These are phyloP conservation scores for Hemicentrotus pulcherrimus DNA, from an alignment of 35 echinoderm and acorn worm species.

Conservation along the genomic window DNA sequence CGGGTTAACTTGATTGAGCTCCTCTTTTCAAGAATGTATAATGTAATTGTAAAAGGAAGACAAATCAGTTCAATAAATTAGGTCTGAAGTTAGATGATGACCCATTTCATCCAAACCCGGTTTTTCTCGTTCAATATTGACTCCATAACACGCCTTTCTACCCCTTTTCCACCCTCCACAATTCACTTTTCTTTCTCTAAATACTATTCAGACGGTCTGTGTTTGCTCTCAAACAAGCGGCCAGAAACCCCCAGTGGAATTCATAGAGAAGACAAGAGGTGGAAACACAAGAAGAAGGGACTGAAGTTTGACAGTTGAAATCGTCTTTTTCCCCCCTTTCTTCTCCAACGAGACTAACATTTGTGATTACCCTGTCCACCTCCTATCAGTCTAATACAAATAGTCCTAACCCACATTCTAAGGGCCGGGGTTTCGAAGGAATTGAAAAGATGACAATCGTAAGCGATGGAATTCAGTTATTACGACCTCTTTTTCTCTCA, in stretches of 20 bases:
- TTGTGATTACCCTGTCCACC: background rate
- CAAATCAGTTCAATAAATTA: background rate
- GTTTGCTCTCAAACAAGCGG: slow-evolving; percentile 43
- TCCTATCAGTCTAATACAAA: background rate
- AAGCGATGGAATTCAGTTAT: slow-evolving; percentile 18
- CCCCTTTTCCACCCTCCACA: background rate
- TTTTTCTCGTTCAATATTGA: slow-evolving; percentile 13
- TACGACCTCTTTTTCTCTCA: background rate
- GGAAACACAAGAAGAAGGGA: background rate
- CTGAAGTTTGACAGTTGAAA: slow-evolving; percentile 23
- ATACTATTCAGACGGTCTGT: background rate
- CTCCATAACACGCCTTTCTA: background rate
- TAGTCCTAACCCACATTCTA: slow-evolving; percentile 32
- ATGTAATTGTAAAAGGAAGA: background rate
- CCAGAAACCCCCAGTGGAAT: slow-evolving; percentile 26
- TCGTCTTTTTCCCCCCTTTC: background rate
- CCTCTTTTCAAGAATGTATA: background rate
- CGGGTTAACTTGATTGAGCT: background rate
- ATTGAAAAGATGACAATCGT: background rate
- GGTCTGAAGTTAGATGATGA: background rate
- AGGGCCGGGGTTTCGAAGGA: background rate
- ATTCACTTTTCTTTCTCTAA: slow-evolving; percentile 36
- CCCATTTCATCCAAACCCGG: background rate
- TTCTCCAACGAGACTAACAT: slow-evolving; percentile 14
- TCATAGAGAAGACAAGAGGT: background rate